These are phyloP conservation scores for Rhea americana DNA, from an alignment of 2,113 vertebrate genomes.

Conservation along the genomic window DNA sequence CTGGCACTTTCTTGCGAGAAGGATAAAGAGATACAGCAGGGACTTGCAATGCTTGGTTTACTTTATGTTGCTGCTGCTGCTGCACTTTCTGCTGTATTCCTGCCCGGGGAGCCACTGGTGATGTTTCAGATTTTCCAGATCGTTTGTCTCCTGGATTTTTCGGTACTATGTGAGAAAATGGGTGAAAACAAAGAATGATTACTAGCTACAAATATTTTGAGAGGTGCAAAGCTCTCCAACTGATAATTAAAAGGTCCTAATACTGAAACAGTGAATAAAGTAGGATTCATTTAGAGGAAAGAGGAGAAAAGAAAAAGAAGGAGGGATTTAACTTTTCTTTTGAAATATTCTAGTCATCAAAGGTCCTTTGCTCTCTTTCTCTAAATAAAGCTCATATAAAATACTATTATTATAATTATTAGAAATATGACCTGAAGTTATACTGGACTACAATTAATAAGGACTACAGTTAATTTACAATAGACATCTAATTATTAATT, in stretches of 20 bases:
- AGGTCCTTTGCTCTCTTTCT: neutral
- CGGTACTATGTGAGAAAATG: constrained; percentile 80
- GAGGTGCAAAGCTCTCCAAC: neutral
- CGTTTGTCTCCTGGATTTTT: constrained; percentile 89
- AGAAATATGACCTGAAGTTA: neutral
- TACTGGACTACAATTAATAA: neutral
- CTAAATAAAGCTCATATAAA: neutral
- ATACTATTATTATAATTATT: neutral
- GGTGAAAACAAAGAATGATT: constrained; percentile 28
- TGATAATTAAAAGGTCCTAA: neutral
- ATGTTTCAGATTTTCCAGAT: constrained; percentile 89
- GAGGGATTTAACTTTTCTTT: neutral
- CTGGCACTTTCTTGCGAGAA: constrained; percentile 93
- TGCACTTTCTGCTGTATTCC: constrained; percentile 84
- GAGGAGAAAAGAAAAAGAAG: neutral
- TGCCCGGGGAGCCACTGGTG: constrained; percentile 90
- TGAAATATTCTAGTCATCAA: neutral
- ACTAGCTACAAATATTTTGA: neutral
- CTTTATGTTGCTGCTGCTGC: constrained; percentile 78
- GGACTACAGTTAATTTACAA: neutral
- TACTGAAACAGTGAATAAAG: neutral
- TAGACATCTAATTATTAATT: neutral
- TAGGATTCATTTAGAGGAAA: neutral
- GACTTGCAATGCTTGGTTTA: constrained; percentile 90
- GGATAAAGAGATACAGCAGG: constrained; percentile 92